phyloP scores from a whole-genome alignment of 64 coral and sea anemone genomes.

The Pocillopora verrucosa region DNA sequence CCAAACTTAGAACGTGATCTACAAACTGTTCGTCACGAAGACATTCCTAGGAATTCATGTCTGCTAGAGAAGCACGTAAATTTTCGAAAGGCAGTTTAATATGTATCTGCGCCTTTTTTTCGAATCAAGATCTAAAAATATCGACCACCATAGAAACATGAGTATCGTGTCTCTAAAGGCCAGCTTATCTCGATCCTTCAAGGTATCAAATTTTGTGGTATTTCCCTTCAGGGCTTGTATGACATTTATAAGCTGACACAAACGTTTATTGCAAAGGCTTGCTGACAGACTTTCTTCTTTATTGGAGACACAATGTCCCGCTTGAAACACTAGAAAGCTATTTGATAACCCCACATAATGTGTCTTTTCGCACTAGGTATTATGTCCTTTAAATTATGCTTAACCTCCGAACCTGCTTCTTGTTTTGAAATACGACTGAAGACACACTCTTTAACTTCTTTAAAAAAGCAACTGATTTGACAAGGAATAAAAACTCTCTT shows the following conservation, averaged over 20 bases:
- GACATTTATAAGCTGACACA: constrained; percentile 44
- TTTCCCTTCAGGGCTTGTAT: constrained; percentile 29
- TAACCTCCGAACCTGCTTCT: constrained; percentile 4
- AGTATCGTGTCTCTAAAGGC: neutral
- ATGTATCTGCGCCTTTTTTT: neutral
- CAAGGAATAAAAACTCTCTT: neutral
- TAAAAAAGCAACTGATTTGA: neutral
- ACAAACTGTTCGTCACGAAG: neutral
- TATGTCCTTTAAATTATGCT: neutral
- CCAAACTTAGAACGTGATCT: neutral
- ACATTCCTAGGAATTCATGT: neutral
- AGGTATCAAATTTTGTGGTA: constrained; percentile 19
- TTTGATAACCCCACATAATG: neutral
- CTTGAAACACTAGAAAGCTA: constrained; percentile 23
- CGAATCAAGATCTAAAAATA: neutral
- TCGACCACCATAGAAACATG: neutral
- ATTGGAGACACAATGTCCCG: constrained; percentile 48
- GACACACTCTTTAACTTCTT: neutral
- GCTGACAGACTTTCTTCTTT: constrained; percentile 30
- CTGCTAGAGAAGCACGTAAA: neutral
- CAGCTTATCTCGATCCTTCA: constrained; percentile 7
- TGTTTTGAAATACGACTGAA: constrained; percentile 27
- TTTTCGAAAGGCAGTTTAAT: neutral
- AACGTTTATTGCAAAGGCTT: constrained; percentile 42
- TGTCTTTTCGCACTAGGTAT: neutral